Evolutionary conservation across 2,797 vertebrate species (phyloP).

Genomic region (Leontopithecus rosalia): DNA sequence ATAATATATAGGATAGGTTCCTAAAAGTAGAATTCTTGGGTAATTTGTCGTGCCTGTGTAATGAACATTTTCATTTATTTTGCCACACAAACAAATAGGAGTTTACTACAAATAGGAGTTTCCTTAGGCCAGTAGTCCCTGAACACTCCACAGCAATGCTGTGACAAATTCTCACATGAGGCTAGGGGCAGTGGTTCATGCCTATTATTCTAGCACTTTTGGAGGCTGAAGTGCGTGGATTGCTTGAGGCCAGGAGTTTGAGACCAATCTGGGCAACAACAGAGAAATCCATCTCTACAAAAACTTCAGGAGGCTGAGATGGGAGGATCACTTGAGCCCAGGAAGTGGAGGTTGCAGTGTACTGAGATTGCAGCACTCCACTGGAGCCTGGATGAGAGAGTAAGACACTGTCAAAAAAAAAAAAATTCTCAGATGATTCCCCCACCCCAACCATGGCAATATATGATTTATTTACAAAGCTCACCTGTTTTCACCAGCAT

Average conservation of each 20-base stretch:
- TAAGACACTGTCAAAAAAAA: not conserved
- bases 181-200: not conserved
- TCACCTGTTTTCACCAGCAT: not conserved
- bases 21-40: not conserved
- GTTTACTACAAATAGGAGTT: not conserved
- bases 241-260: not conserved
- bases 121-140: rapidly evolving
- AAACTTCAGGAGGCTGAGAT: not conserved
- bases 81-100: rapidly evolving
- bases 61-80: not conserved
- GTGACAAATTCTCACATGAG: not conserved
- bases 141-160: not conserved
- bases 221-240: not conserved
- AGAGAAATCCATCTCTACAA: not conserved
- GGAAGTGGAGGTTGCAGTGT: not conserved
- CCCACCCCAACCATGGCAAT: rapidly evolving
- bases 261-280: not conserved
- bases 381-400: not conserved
- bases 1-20: rapidly evolving
- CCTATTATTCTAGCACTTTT: not conserved
- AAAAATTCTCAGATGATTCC: not conserved
- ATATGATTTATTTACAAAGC: rapidly evolving
- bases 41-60: not conserved
- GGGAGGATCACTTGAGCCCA: not conserved
- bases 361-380: not conserved